Evolutionary conservation across 2,113 vertebrate species (phyloP), one percentile per base, ranked within the genome.

Genomic region (Dolichallabes microphthalmus): DNA sequence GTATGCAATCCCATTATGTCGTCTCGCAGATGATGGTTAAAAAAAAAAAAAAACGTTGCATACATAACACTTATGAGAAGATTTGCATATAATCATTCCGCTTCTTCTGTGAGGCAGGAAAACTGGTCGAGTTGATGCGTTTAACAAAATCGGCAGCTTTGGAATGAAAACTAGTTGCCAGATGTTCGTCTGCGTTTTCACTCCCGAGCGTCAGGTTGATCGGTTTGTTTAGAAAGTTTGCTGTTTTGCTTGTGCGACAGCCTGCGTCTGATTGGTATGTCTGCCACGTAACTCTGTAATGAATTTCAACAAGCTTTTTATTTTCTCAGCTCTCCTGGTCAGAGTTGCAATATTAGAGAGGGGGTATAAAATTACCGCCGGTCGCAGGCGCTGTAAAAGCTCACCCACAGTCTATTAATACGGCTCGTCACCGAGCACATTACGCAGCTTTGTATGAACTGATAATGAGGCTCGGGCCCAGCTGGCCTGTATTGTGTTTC

Each of bases 341-440:
- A 78, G 83, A 12, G 20, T 25, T 77, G 22, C 22, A 11, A 27
- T 58, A n/a, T 57, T 68, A 25, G 53, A 19, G 64, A 39, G 4
- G 14, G 55, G 11, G 53, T 85, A 52, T 32, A n/a, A 86, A 81
- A 55, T 73, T 39, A 39, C 17, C 30, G 13, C 45, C 3, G 60
- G 80, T 76, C 27, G 4, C 85, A 39, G 69, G 50, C 85, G 63
- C 69, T 82, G 77, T 85, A 82, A 86, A 85, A 66, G 69, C 85
- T 86, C 79, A 74, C 20, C 77, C 66, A 60, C 64, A 73, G 35
- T 85, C 77, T 85, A 86, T 63, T 86, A 86, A 86, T 82, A 55
- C 30, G 19, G 13, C 69, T 39, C 80, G 85, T 86, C 85, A 82
- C 58, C 13, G 79, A 75, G 76, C 35, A 75, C 85, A 86, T 82